Conservation (phyloP, 2,797 vertebrate species). For the Squalus acanthias region DNA sequence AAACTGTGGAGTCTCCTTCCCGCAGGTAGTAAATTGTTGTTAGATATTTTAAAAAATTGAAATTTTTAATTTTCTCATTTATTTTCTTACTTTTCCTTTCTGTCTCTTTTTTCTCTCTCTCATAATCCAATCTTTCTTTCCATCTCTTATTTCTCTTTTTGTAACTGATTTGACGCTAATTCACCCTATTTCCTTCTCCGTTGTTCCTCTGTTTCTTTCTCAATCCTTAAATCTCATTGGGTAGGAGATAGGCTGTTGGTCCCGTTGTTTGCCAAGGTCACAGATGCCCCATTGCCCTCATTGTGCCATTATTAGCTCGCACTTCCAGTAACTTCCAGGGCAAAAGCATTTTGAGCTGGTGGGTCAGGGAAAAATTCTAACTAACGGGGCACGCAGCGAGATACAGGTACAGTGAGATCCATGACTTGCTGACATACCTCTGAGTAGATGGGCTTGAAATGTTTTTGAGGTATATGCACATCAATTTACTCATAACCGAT, state of each 20-base stretch:
- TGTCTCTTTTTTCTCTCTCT: not conserved
- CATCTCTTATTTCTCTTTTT: not conserved
- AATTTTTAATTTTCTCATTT: not conserved
- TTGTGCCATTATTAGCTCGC: not conserved
- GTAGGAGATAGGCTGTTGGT: not conserved
- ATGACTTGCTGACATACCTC: too few relatives aligned
- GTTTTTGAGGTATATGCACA: not conserved
- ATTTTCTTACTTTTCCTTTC: not conserved
- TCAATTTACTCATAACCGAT: not conserved
- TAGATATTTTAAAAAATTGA: not conserved
- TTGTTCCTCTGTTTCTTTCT: not conserved
- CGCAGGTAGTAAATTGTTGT: not conserved
- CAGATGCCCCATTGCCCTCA: not conserved
- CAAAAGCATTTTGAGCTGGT: not conserved
- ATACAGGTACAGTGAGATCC: not conserved
- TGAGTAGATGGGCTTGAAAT: too few relatives aligned
- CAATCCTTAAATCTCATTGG: not conserved
- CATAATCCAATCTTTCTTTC: not conserved
- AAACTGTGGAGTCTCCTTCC: not conserved
- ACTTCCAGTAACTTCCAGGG: not conserved
- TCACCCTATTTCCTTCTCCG: not conserved
- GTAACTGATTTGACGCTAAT: not conserved
- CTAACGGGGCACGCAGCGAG: not conserved
- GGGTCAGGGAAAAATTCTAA: not conserved
- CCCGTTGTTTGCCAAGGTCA: not conserved